Percentiles rank a stretch among this genome's conserved stretches.
Conservation (phyloP, 2,113 vertebrate species). For the Phalacrocorax pelagicus region DNA sequence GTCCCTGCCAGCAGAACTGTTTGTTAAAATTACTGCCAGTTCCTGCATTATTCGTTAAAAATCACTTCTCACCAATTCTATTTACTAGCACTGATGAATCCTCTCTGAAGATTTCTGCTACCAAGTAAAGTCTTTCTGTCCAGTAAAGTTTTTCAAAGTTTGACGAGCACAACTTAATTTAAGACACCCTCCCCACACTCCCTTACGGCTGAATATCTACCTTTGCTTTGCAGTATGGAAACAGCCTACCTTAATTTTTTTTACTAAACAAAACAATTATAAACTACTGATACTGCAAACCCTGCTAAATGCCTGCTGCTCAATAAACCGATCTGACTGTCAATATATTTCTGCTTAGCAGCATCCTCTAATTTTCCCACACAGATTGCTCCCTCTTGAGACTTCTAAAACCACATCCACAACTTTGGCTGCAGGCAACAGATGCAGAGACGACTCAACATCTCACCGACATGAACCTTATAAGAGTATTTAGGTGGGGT, state of each 20-base stretch:
- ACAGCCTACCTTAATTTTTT: not conserved
- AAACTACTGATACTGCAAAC: not conserved
- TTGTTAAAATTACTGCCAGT: not conserved
- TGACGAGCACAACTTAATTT: not conserved
- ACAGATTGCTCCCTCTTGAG: not conserved
- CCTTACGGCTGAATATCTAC: not conserved
- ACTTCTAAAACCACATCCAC: not conserved
- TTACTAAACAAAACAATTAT: not conserved
- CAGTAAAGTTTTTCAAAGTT: not conserved
- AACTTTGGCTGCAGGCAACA: not conserved
- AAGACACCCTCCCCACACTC: not conserved
- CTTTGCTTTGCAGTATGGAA: not conserved
- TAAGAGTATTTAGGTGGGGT: not conserved
- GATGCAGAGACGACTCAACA: not conserved
- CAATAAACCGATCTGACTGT: not conserved
- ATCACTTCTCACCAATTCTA: not conserved
- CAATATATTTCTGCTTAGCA: not conserved
- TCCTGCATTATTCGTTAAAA: conserved; percentile 4
- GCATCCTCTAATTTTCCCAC: not conserved
- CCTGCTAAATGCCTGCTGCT: not conserved
- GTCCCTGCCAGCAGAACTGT: not conserved
- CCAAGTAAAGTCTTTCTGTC: not conserved
- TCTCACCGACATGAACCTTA: not conserved
- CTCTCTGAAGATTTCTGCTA: not conserved
- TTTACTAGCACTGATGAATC: not conserved